A percentile compares a stretch with the other conserved stretches of the same genome.
Evolutionary conservation across 2,797 vertebrate genomes (phyloP).

Genomic region (Sebastes jordani): DNA sequence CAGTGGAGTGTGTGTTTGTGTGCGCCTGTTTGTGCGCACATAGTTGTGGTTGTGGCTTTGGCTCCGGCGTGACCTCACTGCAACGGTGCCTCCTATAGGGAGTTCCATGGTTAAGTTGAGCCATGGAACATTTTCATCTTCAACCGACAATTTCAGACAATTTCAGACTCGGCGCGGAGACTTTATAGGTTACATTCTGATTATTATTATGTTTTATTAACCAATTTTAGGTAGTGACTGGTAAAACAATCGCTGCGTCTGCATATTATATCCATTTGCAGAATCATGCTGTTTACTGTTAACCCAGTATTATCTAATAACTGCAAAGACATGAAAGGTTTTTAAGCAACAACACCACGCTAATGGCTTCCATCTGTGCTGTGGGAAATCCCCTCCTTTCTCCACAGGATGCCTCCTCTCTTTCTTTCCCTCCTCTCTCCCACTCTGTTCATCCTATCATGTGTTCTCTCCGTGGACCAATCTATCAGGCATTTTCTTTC

Average conservation of each 20-base stretch:
- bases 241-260: constrained; percentile 72
- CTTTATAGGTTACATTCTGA: constrained; percentile 69
- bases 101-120: constrained; percentile 72
- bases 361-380: constrained; percentile 83
- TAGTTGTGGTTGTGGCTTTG: constrained; percentile 78
- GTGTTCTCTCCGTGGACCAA: constrained; percentile 70
- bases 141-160: constrained; percentile 75
- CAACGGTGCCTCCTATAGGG: constrained; percentile 62
- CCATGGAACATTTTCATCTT: constrained; percentile 76
- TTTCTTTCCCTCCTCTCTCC: constrained; percentile 60
- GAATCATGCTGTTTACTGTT: constrained; percentile 77
- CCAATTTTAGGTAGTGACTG: constrained; percentile 60
- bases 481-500: constrained; percentile 66
- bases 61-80: constrained; percentile 72
- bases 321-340: constrained; percentile 79
- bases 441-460: constrained; percentile 73
- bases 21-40: constrained; percentile 64
- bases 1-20: constrained; percentile 64
- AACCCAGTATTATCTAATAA: constrained; percentile 82
- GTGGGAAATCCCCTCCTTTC: constrained; percentile 80
- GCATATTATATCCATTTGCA: constrained; percentile 76
- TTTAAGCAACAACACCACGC: constrained; percentile 77
- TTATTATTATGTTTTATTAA: constrained; percentile 72
- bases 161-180: constrained; percentile 67
- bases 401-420: constrained; percentile 76